Evolutionary conservation across 2,888 invertebrate species (phyloP).

Genomic region (Panopea generosa): DNA sequence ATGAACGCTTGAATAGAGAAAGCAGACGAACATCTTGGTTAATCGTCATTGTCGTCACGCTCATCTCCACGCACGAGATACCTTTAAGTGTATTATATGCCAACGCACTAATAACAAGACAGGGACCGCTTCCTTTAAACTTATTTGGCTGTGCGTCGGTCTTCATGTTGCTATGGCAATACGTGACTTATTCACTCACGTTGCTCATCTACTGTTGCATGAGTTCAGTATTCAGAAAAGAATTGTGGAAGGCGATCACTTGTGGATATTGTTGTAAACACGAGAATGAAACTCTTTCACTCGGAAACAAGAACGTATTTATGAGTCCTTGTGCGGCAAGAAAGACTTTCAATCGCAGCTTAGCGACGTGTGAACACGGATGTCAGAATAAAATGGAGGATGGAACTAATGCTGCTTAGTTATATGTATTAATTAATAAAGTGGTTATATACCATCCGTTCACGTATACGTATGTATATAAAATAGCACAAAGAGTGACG

Average conservation of each 20-base stretch:
- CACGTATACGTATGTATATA: too few species aligned
- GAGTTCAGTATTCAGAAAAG: slow-evolving; percentile 35
- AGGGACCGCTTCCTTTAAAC: slow-evolving; percentile 23
- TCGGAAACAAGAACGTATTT: slow-evolving; percentile 13
- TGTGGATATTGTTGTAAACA: not conserved
- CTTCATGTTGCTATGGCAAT: slow-evolving; percentile 31
- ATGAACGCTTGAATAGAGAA: slow-evolving; percentile 29
- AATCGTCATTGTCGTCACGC: slow-evolving; percentile 19
- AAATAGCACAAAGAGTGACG: too few species aligned
- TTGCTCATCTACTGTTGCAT: slow-evolving; percentile 43
- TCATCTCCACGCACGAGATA: slow-evolving; percentile 29
- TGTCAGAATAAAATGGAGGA: too few species aligned
- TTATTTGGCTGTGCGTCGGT: slow-evolving; percentile 33
- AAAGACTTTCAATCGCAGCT: slow-evolving; percentile 9
- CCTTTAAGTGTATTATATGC: slow-evolving; percentile 11
- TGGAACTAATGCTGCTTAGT: too few species aligned
- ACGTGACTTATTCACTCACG: slow-evolving; percentile 32
- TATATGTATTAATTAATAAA: too few species aligned
- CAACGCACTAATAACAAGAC: slow-evolving; percentile 8
- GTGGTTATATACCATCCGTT: too few species aligned
- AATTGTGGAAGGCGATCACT: slow-evolving; percentile 23
- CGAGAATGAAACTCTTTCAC: not conserved
- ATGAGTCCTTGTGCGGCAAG: slow-evolving; percentile 41
- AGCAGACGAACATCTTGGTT: slow-evolving; percentile 36
- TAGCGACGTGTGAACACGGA: too few species aligned